Evolutionary conservation across 1,140 invertebrate species (phyloP).

Genomic region (Copidosoma floridanum): DNA sequence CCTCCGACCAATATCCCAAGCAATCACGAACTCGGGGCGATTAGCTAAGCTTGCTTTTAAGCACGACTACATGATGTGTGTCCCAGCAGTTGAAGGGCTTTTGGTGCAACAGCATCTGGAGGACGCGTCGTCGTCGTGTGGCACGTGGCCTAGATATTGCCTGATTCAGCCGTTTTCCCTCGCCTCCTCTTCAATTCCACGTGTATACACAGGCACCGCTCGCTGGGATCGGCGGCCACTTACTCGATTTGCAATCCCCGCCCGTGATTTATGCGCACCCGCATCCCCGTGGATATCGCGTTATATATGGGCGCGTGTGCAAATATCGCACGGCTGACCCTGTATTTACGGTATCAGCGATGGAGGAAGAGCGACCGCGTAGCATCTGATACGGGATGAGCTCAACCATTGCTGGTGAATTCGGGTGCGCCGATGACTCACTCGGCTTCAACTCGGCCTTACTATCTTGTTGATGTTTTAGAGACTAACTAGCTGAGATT

Average conservation of each 20-base stretch:
- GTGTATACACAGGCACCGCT: neutral
- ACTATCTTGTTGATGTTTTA: no score
- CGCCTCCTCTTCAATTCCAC: neutral
- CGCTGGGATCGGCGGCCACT: no score
- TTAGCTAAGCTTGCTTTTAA: no score
- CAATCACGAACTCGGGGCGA: conserved; percentile 1
- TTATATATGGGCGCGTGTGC: neutral
- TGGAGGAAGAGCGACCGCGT: no score
- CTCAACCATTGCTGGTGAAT: neutral
- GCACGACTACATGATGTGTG: no score
- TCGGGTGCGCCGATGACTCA: conserved; percentile 4
- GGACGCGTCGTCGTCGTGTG: neutral
- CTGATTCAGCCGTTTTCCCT: neutral
- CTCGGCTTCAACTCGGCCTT: no score
- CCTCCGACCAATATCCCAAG: neutral
- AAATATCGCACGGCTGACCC: neutral
- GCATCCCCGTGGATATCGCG: no score
- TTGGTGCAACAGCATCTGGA: conserved; percentile 2
- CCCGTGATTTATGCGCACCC: no score
- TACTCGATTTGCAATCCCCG: no score
- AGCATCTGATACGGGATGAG: conserved; percentile 7
- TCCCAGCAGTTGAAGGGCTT: no score
- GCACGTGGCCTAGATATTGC: conserved; percentile 27
- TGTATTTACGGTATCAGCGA: no score
- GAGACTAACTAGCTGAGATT: no score